Evolutionary conservation across 2,113 vertebrate genomes (phyloP).

Genomic region (Spizaetus ornatus): DNA sequence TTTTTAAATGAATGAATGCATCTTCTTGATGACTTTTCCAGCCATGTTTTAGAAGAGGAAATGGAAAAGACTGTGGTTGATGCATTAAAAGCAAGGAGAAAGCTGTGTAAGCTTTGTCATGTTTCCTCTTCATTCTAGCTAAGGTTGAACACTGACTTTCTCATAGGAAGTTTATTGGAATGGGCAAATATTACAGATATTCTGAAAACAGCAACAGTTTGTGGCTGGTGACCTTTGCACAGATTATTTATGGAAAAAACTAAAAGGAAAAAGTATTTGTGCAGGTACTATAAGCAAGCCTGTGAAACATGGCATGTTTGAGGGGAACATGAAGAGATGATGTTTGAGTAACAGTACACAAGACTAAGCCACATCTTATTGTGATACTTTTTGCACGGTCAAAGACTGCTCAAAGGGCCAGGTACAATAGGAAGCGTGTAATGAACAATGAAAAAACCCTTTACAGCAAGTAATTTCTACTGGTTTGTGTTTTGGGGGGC

Average conservation of each 20-base stretch:
- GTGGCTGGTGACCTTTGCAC: neutral
- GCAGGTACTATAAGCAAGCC: neutral
- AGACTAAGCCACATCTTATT: neutral
- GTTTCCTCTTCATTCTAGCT: constrained; percentile 19
- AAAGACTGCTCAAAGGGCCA: neutral
- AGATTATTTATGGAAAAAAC: neutral
- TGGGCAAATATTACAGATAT: neutral
- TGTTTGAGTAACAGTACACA: neutral
- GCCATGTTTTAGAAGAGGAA: constrained; percentile 61
- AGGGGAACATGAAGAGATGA: neutral
- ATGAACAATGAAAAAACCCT: neutral
- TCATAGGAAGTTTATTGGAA: neutral
- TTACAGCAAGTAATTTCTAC: neutral
- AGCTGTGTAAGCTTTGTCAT: constrained; percentile 30
- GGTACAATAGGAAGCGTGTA: neutral
- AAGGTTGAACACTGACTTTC: constrained; percentile 16
- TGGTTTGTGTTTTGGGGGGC: neutral
- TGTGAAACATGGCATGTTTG: neutral
- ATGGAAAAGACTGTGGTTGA: constrained; percentile 65
- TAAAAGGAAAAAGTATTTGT: neutral
- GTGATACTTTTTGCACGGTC: neutral
- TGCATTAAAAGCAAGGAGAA: constrained; percentile 14
- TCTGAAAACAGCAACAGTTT: neutral
- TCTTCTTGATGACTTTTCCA: constrained; percentile 72
- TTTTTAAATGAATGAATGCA: constrained; percentile 63